These are phyloP conservation scores for Thysanoteuthis rhombus DNA, from an alignment of 2,888 invertebrate species.

Conservation along the genomic window DNA sequence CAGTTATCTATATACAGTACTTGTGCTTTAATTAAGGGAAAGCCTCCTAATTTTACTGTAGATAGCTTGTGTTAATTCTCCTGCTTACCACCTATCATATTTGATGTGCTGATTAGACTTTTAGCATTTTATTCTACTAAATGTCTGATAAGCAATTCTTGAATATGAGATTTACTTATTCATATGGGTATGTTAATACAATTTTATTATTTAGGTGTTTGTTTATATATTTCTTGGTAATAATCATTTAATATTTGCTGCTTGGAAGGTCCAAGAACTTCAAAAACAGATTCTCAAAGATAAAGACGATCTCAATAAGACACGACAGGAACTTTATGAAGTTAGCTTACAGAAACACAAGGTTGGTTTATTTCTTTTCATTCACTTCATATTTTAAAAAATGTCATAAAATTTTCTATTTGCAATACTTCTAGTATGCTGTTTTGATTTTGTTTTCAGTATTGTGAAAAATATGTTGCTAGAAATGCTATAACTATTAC, in stretches of 20 bases:
- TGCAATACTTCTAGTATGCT: not conserved
- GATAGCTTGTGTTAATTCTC: not conserved
- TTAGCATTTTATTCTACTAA: not conserved
- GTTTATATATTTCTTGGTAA: not conserved
- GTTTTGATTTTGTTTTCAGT: not conserved
- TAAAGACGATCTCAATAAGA: slow-evolving; percentile 32
- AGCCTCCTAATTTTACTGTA: not conserved
- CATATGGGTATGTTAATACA: not conserved
- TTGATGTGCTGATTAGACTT: not conserved
- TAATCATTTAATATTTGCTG: not conserved
- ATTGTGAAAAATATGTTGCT: not conserved
- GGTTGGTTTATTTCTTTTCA: slow-evolving; percentile 40
- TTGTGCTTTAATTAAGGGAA: not conserved
- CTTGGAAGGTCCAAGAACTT: slow-evolving; percentile 23
- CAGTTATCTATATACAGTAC: too few relatives aligned
- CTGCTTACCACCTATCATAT: not conserved
- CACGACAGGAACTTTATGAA: slow-evolving; percentile 42
- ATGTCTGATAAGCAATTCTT: not conserved
- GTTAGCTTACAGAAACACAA: slow-evolving; percentile 47
- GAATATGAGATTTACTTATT: not conserved
- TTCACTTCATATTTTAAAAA: not conserved
- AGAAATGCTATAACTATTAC: too few relatives aligned
- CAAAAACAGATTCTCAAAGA: slow-evolving; percentile 31
- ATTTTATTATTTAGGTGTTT: not conserved
- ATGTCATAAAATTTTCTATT: not conserved